These are phyloP conservation scores for Patella caerulea DNA, from an alignment of 2,888 invertebrate genomes.

Conservation along the genomic window DNA sequence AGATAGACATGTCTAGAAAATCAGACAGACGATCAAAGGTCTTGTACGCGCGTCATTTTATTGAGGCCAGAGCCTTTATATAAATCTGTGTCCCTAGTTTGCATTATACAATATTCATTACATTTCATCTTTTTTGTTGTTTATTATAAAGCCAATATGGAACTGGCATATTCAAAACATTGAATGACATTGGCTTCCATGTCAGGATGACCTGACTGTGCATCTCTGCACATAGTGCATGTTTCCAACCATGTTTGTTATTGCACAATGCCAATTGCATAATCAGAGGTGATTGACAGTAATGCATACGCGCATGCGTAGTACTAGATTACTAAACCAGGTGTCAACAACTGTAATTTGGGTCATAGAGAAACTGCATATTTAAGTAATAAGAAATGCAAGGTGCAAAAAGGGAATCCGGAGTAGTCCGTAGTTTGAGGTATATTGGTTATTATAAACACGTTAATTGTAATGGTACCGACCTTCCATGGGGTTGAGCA, in stretches of 20 bases:
- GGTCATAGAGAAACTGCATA: neutral
- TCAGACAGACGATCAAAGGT: neutral
- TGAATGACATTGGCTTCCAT: neutral
- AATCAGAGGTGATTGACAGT: neutral
- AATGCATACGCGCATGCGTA: neutral
- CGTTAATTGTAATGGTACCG: too few relatives aligned
- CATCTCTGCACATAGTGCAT: slow-evolving; percentile 5
- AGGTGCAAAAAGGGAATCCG: too few relatives aligned
- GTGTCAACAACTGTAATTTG: neutral
- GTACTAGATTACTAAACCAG: neutral
- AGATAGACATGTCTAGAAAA: slow-evolving; percentile 2
- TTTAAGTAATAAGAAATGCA: too few relatives aligned
- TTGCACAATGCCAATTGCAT: slow-evolving; percentile 4
- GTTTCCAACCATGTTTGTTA: neutral
- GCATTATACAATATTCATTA: too few relatives aligned
- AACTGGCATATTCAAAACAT: slow-evolving; percentile 7
- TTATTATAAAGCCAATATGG: neutral
- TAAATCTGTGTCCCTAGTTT: too few relatives aligned
- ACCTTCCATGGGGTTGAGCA: too few relatives aligned
- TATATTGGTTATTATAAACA: too few relatives aligned
- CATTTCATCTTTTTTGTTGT: neutral
- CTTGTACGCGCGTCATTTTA: too few relatives aligned
- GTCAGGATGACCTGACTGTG: neutral
- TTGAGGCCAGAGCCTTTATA: too few relatives aligned
- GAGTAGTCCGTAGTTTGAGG: too few relatives aligned